Evolutionary conservation across 1,140 invertebrate species (phyloP).

Genomic region (Tetraneura akinire): DNA sequence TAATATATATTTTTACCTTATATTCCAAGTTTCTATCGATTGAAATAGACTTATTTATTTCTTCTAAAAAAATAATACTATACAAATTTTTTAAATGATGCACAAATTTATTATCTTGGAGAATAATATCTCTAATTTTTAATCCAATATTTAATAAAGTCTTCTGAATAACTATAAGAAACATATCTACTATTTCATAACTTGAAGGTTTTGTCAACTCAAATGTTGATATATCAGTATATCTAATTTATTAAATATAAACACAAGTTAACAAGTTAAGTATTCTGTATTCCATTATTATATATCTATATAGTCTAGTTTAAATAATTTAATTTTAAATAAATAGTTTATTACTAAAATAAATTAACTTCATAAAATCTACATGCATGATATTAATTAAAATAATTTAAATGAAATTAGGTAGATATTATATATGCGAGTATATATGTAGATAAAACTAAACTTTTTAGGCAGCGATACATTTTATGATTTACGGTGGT

Average conservation of each 20-base stretch:
- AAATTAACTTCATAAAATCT: background rate
- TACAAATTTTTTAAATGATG: conserved; percentile 42
- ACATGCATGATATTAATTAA: background rate
- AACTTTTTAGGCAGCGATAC: no score
- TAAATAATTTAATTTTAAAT: background rate
- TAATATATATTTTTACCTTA: conserved; percentile 19
- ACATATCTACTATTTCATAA: conserved; percentile 33
- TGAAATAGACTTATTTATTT: conserved; percentile 2
- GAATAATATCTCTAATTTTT: conserved; percentile 30
- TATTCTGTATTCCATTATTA: background rate
- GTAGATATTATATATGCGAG: no score
- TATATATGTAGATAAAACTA: background rate
- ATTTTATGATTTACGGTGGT: no score
- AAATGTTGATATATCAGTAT: conserved; percentile 10
- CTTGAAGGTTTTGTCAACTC: conserved; percentile 12
- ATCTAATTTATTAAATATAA: conserved; percentile 33
- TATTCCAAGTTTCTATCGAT: conserved; percentile 38
- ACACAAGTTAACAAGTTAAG: background rate
- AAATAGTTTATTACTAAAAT: background rate
- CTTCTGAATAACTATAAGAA: conserved; percentile 30
- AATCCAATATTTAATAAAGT: conserved; percentile 18
- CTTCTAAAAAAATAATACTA: conserved; percentile 39
- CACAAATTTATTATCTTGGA: conserved; percentile 40
- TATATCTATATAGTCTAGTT: background rate
- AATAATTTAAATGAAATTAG: no score